Base-by-base conservation (phyloP, 2,888 invertebrate genomes). In the Troides oblongomaculatus region DNA sequence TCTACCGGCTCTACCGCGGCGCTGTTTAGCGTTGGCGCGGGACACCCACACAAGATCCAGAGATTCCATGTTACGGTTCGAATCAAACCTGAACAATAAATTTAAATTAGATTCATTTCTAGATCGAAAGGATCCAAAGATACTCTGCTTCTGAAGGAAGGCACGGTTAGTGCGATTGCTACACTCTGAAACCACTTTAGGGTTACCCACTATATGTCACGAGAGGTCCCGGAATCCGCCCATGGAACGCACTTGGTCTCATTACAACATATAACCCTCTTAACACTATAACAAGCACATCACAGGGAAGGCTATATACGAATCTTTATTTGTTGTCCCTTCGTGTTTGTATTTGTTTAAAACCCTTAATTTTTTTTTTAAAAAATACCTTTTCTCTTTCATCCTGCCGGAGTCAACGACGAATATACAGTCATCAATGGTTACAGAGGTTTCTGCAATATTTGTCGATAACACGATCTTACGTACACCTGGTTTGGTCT, bases 341-440 rank as follows among this genome's bases (percentile, higher is more conserved):
- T 30, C 30, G 5, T 30, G 3, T 12, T 21, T 23, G 23, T 17
- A 0, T 23, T 58, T 3, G 25, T 36, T 62, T 71, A 62, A 2
- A 65, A 25, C 23, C 18, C 58, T 36, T 50, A 64, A 70, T 36
- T 43, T 12, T 21, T 18, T 30, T 30, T 50, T 56, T 57, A 50
- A 50, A 60, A 30, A 12, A 10, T 75, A 93, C 93, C 94, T 93
- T 81, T 97, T 98, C 86, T 98, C 97, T 87, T 98, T 98, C 95
- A 98, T 98, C 85, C 97, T 94, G 0, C 99, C 99, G 67, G 95
- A 95, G 84, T 99, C 98, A 60, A 99, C 94, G 1, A 99, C 99
- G 83, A 96, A 99, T 0, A 98, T 97, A 76, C 99, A 98, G 88
- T 99, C 98, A 80, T 98, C 97, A 72, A 99, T 98, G 8, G 99